A percentile compares a stretch with the other conserved stretches of the same genome.
phyloP scores from a whole-genome alignment of 1,140 invertebrate species.

The Caenorhabditis brenneri region DNA sequence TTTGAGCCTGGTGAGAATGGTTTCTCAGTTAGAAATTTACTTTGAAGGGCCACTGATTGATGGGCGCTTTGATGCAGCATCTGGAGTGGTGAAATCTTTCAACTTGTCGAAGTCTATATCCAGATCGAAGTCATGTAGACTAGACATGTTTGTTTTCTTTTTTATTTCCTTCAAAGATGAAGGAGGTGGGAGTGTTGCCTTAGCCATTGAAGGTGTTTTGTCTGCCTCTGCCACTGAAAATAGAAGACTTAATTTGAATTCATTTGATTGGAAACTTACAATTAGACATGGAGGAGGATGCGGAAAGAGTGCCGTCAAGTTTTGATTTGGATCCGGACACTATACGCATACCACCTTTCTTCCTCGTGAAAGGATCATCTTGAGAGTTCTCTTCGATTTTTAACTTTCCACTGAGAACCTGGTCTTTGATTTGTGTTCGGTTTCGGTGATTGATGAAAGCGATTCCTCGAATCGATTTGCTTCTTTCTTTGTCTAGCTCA shows the following conservation, averaged over 20 bases:
- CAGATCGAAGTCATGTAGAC: slow-evolving; percentile 17
- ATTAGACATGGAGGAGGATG: neutral
- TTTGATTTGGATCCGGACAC: neutral
- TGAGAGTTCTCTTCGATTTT: slow-evolving; percentile 19
- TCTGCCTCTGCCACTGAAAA: slow-evolving; percentile 3
- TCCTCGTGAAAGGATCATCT: slow-evolving; percentile 4
- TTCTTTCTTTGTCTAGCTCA: slow-evolving; percentile 4
- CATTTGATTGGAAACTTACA: neutral
- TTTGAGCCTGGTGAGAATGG: neutral
- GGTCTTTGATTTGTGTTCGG: neutral
- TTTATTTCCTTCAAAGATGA: too few relatives aligned
- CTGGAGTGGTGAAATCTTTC: neutral
- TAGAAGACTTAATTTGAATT: neutral
- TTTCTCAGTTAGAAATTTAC: too few relatives aligned
- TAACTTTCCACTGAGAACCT: neutral
- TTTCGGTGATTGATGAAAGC: neutral
- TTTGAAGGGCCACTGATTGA: neutral
- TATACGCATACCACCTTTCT: slow-evolving; percentile 23
- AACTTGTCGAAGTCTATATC: neutral
- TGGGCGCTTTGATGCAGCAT: neutral
- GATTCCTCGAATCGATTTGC: slow-evolving; percentile 1
- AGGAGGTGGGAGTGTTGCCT: neutral
- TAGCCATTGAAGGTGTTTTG: neutral
- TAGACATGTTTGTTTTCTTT: neutral
- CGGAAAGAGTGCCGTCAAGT: neutral